Conservation (phyloP, 2,113 vertebrate genomes). For the Dolichotis patagonum region DNA sequence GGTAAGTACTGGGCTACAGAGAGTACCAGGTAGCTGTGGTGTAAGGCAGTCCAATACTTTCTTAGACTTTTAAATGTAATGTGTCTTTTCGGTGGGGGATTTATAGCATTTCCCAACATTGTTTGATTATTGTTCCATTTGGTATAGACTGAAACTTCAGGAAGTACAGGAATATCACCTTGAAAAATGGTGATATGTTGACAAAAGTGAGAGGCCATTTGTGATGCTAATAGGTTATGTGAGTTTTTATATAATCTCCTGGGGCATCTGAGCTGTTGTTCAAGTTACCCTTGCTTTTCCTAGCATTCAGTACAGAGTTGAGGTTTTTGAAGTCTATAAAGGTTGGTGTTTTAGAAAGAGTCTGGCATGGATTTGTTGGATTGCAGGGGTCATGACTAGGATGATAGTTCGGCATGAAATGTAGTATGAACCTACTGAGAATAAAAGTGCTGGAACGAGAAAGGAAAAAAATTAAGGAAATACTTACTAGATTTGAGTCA, state of each 20-base stretch:
- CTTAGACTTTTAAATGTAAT: not conserved
- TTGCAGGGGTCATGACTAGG: not conserved
- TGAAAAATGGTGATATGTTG: slow-evolving; percentile 3
- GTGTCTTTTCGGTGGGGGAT: not conserved
- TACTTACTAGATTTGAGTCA: not conserved
- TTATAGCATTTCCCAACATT: not conserved
- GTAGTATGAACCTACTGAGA: not conserved
- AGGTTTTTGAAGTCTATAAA: slow-evolving; percentile 10
- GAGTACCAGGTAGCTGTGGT: not conserved
- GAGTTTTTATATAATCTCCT: not conserved
- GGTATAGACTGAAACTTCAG: not conserved
- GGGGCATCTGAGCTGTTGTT: not conserved
- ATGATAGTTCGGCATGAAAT: not conserved
- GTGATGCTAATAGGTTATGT: not conserved
- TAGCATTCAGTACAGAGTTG: not conserved
- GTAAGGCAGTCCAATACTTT: not conserved
- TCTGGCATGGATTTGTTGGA: not conserved
- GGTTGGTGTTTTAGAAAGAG: not conserved
- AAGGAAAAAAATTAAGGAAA: slow-evolving; percentile 6
- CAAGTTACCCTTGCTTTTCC: not conserved
- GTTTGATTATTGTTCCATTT: not conserved
- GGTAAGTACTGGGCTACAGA: not conserved
- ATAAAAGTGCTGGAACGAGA: not conserved
- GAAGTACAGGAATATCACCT: not conserved
- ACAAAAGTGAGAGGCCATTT: not conserved